Conservation (phyloP, 2,888 invertebrate species). For the Aricia artaxerxes region DNA sequence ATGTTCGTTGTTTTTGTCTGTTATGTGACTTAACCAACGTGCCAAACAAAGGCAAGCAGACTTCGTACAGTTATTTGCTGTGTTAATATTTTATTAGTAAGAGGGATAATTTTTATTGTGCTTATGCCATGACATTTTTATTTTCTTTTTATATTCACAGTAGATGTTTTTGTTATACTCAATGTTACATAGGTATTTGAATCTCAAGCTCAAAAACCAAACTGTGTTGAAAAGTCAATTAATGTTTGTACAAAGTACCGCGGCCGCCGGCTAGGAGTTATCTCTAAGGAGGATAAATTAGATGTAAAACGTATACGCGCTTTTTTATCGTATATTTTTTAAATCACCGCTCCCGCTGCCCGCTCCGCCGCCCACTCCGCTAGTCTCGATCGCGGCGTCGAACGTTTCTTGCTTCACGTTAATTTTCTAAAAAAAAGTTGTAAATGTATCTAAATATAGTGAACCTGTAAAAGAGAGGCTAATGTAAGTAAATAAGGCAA, state of each 20-base stretch:
- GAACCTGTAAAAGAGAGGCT: constrained; percentile 13
- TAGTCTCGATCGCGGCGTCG: constrained; percentile 1
- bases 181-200: background rate
- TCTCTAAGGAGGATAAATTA: constrained; percentile 16
- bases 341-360: background rate
- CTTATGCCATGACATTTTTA: background rate
- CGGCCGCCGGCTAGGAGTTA: background rate
- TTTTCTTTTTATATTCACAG: background rate
- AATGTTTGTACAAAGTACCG: constrained; percentile 5
- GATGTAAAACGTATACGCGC: background rate
- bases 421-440: constrained; percentile 11
- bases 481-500: constrained; percentile 17
- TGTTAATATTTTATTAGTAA: background rate
- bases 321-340: background rate
- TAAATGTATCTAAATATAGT: constrained; percentile 24
- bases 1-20: no score
- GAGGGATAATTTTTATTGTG: background rate
- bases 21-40: background rate
- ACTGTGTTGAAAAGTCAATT: constrained; percentile 12
- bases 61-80: background rate
- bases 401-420: constrained; percentile 33
- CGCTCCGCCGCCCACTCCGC: constrained; percentile 14
- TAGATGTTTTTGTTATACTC: background rate
- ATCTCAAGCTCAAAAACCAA: background rate
- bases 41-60: background rate